Conservation (phyloP, 2,888 invertebrate species). For the Tipula lateralis region DNA sequence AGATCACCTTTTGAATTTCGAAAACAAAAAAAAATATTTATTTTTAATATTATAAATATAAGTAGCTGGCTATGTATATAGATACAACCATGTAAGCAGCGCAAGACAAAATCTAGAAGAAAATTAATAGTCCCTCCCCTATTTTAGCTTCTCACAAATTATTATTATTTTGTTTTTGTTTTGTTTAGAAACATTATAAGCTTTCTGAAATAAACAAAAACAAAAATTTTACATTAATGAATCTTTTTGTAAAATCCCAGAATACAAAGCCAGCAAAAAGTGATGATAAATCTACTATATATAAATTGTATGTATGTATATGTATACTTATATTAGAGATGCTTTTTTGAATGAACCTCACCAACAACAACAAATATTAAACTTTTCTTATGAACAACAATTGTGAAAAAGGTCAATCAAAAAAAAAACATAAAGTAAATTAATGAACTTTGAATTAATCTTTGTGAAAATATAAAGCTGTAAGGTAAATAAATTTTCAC, state of each 20-base stretch:
- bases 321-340: background rate
- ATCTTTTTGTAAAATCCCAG: background rate
- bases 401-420: background rate
- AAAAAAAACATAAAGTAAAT: background rate
- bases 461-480: background rate
- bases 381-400: background rate
- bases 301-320: background rate
- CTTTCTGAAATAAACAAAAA: background rate
- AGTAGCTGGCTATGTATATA: too few species aligned
- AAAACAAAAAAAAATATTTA: background rate
- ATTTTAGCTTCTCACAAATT: background rate
- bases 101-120: background rate
- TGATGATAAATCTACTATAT: background rate
- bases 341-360: background rate
- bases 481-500: background rate
- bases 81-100: too few species aligned
- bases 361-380: background rate
- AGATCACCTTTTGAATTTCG: background rate
- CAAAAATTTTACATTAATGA: background rate
- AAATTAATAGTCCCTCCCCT: background rate
- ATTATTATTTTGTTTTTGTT: background rate
- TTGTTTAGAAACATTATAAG: background rate
- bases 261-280: background rate
- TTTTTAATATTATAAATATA: background rate
- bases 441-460: slow-evolving; percentile 24